Percentiles rank a stretch among this genome's conserved stretches.
Evolutionary conservation across 2,888 invertebrate species (phyloP).

Genomic region (Archips crataeganus): DNA sequence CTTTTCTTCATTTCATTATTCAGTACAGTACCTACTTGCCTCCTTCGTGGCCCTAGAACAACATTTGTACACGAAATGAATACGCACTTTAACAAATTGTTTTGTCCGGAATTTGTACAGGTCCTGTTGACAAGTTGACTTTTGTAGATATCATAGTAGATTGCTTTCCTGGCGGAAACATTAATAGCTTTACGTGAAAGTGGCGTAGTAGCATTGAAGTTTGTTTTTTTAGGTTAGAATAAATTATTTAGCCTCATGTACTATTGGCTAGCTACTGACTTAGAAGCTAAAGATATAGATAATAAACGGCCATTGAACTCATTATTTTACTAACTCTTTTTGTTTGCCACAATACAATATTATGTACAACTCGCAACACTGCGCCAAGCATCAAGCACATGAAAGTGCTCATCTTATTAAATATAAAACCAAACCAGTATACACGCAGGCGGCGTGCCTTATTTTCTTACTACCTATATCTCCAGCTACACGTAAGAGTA

Average conservation of each 20-base stretch:
- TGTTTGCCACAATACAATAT: constrained; percentile 51
- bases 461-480: not conserved
- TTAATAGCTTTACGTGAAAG: constrained; percentile 51
- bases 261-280: not conserved
- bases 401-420: constrained; percentile 51
- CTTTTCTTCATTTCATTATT: constrained; percentile 35
- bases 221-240: constrained; percentile 51
- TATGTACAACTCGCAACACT: constrained; percentile 40
- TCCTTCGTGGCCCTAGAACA: constrained; percentile 60
- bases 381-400: constrained; percentile 58
- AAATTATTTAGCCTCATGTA: constrained; percentile 11
- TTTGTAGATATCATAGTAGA: constrained; percentile 60
- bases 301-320: not conserved
- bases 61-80: constrained; percentile 65
- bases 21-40: constrained; percentile 47
- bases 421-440: constrained; percentile 12
- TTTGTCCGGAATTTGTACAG: constrained; percentile 56
- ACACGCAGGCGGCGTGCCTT: not conserved
- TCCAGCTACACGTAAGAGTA: constrained; percentile 2
- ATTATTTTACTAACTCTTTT: not conserved
- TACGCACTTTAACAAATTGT: constrained; percentile 61
- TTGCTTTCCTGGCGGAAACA: constrained; percentile 60
- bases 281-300: not conserved
- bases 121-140: constrained; percentile 58
- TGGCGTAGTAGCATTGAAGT: constrained; percentile 57